Evolutionary conservation across 2,888 invertebrate species (phyloP).

Genomic region (Ormyrus labotus): DNA sequence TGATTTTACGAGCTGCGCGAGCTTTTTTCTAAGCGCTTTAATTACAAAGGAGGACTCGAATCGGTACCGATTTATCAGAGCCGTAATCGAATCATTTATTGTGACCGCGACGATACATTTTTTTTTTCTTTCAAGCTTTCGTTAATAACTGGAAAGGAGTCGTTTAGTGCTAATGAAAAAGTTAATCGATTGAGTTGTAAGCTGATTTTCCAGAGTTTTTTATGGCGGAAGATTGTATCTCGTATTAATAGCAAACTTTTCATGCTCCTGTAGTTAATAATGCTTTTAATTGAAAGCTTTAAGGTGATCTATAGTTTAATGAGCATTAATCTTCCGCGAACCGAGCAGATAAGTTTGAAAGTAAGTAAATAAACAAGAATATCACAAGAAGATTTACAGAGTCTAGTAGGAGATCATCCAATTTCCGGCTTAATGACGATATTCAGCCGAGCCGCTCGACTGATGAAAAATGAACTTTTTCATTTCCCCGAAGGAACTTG

Average conservation of each 20-base stretch:
- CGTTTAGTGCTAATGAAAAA: slow-evolving; percentile 12
- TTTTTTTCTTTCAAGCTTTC: not conserved
- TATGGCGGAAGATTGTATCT: too few species aligned
- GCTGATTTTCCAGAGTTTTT: slow-evolving; percentile 4
- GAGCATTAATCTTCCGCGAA: too few species aligned
- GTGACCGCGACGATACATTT: not conserved
- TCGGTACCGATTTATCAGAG: slow-evolving; percentile 26
- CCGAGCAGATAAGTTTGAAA: too few species aligned
- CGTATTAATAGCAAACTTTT: not conserved
- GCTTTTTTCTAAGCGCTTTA: not conserved
- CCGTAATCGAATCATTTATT: slow-evolving; percentile 25
- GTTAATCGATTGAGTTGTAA: slow-evolving; percentile 23
- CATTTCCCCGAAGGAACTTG: too few species aligned
- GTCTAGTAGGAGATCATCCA: too few species aligned
- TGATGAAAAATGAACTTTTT: too few species aligned
- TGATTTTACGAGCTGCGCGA: not conserved
- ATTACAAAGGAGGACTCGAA: not conserved
- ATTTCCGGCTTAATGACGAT: too few species aligned
- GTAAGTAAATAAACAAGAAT: too few species aligned
- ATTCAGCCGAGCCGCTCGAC: too few species aligned
- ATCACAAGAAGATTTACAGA: too few species aligned
- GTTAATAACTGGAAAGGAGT: not conserved
- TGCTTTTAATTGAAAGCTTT: not conserved
- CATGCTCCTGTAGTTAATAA: not conserved
- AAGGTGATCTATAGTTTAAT: not conserved